These are phyloP conservation scores for Oscheius sp. DNA, from an alignment of 2,888 invertebrate genomes.

Conservation along the genomic window DNA sequence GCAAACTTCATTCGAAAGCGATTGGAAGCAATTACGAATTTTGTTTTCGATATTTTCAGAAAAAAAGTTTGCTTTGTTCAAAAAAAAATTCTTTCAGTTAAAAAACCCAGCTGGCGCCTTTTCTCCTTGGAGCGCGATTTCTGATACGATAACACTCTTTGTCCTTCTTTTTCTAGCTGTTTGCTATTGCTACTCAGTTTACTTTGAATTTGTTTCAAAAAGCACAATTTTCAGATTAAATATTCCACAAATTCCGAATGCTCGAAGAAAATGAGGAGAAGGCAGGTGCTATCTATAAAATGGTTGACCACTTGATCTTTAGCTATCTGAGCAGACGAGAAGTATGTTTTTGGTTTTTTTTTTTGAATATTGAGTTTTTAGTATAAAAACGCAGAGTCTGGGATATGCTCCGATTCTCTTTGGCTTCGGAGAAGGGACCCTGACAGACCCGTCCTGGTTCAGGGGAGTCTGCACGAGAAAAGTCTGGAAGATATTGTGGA, in stretches of 20 bases:
- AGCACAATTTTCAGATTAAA: neutral
- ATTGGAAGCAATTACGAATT: no score
- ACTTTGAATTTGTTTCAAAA: neutral
- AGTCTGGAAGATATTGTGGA: slow-evolving; percentile 24
- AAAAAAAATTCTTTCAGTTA: no score
- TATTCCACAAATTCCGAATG: neutral
- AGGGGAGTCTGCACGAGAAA: slow-evolving; percentile 10
- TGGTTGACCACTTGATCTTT: slow-evolving; percentile 9
- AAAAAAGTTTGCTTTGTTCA: no score
- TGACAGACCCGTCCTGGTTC: neutral
- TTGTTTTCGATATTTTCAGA: no score
- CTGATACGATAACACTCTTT: no score
- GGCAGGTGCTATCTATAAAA: slow-evolving; percentile 10
- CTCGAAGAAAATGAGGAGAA: slow-evolving; percentile 11
- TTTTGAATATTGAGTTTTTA: neutral
- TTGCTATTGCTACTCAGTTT: neutral
- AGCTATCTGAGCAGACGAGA: slow-evolving; percentile 10
- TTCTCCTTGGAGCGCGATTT: no score
- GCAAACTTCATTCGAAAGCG: no score
- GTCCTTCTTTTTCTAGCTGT: neutral
- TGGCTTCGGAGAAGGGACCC: slow-evolving; percentile 4
- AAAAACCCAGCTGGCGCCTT: no score
- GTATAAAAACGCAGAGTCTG: slow-evolving; percentile 4
- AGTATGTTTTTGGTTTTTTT: neutral
- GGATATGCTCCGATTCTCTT: neutral